These are phyloP conservation scores for Pteromalus puparum DNA, from an alignment of 1,140 invertebrate species.

Conservation along the genomic window DNA sequence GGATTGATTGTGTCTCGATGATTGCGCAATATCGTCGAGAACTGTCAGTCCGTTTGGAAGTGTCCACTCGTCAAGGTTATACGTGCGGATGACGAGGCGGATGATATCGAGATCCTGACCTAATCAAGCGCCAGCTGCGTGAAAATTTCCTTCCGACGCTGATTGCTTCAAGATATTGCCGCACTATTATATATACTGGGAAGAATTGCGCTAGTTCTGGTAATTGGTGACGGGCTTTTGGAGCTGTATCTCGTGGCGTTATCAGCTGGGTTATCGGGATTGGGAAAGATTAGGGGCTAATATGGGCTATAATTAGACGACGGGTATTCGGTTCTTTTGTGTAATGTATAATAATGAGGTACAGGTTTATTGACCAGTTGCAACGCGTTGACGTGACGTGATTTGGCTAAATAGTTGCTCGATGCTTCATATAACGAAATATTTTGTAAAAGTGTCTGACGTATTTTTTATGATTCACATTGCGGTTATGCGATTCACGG, in stretches of 20 bases:
- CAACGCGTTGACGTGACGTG: neutral
- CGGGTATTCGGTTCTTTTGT: no score
- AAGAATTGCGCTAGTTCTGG: neutral
- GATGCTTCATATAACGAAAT: neutral
- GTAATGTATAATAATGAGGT: no score
- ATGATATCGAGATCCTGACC: slow-evolving; percentile 25
- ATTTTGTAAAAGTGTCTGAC: neutral
- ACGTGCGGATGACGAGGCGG: no score
- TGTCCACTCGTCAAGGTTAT: slow-evolving; percentile 7
- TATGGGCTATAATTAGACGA: neutral
- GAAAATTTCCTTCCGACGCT: neutral
- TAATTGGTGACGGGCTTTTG: neutral
- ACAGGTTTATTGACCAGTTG: neutral
- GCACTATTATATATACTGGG: neutral
- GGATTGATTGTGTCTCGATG: slow-evolving; percentile 1
- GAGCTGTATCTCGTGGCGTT: no score
- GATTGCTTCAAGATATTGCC: neutral
- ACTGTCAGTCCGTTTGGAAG: neutral
- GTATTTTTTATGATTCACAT: neutral
- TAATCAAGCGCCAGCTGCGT: neutral
- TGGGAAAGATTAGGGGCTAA: neutral
- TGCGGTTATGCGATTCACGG: neutral
- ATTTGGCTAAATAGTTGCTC: neutral
- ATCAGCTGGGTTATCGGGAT: neutral
- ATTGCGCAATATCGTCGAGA: slow-evolving; percentile 30